phyloP scores from a whole-genome alignment of 2,888 invertebrate genomes.

The Drosophila sordidula region DNA sequence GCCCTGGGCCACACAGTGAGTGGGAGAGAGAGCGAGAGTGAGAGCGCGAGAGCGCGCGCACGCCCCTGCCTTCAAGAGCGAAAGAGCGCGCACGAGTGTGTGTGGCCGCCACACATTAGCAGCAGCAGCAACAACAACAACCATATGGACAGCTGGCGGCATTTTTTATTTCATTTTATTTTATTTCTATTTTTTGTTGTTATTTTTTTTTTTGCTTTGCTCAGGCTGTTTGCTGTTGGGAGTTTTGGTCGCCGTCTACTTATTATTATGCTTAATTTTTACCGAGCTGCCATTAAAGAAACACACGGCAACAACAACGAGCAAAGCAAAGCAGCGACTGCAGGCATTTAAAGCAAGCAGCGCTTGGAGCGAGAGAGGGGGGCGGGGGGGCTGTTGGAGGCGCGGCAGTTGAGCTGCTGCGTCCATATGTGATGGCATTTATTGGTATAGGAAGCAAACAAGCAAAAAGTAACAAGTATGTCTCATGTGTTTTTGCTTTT shows the following conservation, averaged over 20 bases:
- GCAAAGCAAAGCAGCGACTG: constrained; percentile 33
- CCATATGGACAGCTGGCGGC: constrained; percentile 68
- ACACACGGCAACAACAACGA: constrained; percentile 41
- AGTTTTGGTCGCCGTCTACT: constrained; percentile 69
- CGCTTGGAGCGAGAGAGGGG: constrained; percentile 11
- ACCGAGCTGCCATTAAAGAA: constrained; percentile 61
- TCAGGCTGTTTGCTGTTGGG: constrained; percentile 55
- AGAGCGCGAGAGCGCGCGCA: constrained; percentile 42
- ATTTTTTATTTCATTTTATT: constrained; percentile 17
- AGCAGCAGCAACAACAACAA: constrained; percentile 43
- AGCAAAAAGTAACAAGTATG: constrained; percentile 63
- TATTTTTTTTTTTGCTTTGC: constrained; percentile 12
- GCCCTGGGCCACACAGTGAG: constrained; percentile 37
- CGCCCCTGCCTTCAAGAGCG: constrained; percentile 18
- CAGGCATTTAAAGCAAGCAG: constrained; percentile 51
- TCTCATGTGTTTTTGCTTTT: constrained; percentile 66
- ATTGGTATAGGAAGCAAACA: constrained; percentile 64
- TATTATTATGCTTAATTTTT: constrained; percentile 76
- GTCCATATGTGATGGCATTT: constrained; percentile 63
- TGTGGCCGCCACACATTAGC: constrained; percentile 56
- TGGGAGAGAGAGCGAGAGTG: constrained; percentile 22
- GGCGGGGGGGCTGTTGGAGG: neutral
- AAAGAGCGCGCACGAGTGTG: constrained; percentile 44
- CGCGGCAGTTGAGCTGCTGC: constrained; percentile 34
- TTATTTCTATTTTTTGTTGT: constrained; percentile 24